phyloP scores from a whole-genome alignment of 2,797 vertebrate species.

The Labeo calbasu region DNA sequence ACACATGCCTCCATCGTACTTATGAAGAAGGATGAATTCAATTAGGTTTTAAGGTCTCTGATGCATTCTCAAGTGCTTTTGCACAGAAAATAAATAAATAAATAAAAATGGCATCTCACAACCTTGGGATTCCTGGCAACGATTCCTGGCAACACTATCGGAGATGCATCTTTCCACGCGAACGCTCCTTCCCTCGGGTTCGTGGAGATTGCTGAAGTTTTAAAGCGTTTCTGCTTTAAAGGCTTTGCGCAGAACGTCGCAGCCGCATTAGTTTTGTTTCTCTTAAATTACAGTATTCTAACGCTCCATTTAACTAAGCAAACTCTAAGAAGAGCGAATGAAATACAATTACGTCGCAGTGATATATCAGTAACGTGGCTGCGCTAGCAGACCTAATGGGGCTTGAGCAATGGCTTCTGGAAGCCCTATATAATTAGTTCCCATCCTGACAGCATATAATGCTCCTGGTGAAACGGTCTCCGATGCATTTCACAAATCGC shows the following conservation, averaged over 20 bases:
- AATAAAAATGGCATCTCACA: background rate
- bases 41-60: conserved; percentile 30
- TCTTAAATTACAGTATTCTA: conserved; percentile 26
- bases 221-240: conserved; percentile 4
- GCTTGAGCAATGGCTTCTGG: conserved; percentile 29
- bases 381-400: conserved; percentile 26
- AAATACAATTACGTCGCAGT: conserved; percentile 34
- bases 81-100: background rate
- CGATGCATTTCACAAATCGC: conserved; percentile 39
- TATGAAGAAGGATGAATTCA: conserved; percentile 50
- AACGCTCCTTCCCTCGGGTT: conserved; percentile 2
- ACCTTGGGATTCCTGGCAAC: conserved; percentile 29
- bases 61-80: conserved; percentile 11
- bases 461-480: conserved; percentile 28
- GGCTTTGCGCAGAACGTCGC: conserved; percentile 3
- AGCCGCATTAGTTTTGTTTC: conserved; percentile 18
- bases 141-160: background rate
- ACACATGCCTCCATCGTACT: conserved; percentile 18
- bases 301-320: conserved; percentile 40
- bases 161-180: conserved; percentile 2
- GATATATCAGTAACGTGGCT: conserved; percentile 21
- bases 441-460: conserved; percentile 35
- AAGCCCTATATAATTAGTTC: conserved; percentile 41
- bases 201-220: background rate
- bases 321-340: conserved; percentile 25